A percentile compares a stretch with the other conserved stretches of the same genome.
Evolutionary conservation across 2,113 vertebrate species (phyloP).

Genomic region (Neogobius melanostomus): DNA sequence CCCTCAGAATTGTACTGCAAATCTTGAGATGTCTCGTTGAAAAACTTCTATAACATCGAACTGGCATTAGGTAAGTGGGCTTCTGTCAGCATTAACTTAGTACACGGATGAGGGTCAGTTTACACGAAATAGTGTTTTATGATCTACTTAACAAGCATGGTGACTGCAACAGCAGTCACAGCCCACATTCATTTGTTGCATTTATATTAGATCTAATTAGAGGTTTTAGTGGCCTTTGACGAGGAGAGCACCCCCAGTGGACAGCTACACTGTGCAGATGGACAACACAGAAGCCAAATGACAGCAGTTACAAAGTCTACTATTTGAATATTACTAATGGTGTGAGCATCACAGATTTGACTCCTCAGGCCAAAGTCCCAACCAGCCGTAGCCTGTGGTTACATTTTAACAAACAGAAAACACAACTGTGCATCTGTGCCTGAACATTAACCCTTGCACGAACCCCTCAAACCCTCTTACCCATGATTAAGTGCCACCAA

Average conservation of each 20-base stretch:
- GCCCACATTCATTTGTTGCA: slow-evolving; percentile 11
- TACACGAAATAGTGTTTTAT: not conserved
- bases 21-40: not conserved
- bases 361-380: slow-evolving; percentile 2
- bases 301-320: slow-evolving; percentile 21
- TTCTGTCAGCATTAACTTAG: not conserved
- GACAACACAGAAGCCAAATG: slow-evolving; percentile 15
- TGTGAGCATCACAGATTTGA: slow-evolving; percentile 18
- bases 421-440: slow-evolving; percentile 32
- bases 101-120: not conserved
- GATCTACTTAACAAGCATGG: slow-evolving; percentile 5
- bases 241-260: slow-evolving; percentile 8
- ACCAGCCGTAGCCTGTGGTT: slow-evolving; percentile 19
- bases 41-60: not conserved
- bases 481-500: slow-evolving; percentile 50
- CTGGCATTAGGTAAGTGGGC: not conserved
- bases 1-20: slow-evolving; percentile 9
- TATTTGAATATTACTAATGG: slow-evolving; percentile 28
- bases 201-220: slow-evolving; percentile 24
- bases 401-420: slow-evolving; percentile 36
- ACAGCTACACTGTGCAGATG: slow-evolving; percentile 16
- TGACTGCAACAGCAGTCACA: slow-evolving; percentile 24
- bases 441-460: slow-evolving; percentile 26
- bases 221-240: slow-evolving; percentile 16
- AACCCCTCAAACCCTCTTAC: slow-evolving; percentile 40